A percentile compares a stretch with the other conserved stretches of the same genome.
phyloP scores from a whole-genome alignment of 2,797 vertebrate species.

The Rhynchonycteris naso region DNA sequence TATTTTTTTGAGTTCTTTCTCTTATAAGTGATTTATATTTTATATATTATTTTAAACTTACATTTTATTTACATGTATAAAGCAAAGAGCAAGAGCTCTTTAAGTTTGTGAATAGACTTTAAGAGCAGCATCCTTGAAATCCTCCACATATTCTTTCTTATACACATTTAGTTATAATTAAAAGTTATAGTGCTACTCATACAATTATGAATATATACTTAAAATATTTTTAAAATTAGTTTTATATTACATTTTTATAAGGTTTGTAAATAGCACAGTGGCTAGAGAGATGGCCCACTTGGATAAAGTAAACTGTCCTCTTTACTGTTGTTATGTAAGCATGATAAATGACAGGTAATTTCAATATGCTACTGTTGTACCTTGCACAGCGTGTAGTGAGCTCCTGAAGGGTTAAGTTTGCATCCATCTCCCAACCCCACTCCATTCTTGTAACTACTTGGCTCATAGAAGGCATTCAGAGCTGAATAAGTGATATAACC shows the following conservation, averaged over 20 bases:
- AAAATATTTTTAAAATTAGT: slow-evolving; percentile 46
- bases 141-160: neutral
- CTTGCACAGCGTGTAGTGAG: neutral
- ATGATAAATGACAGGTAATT: neutral
- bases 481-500: neutral
- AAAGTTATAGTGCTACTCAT: neutral
- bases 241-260: neutral
- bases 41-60: neutral
- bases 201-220: neutral
- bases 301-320: neutral
- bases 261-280: neutral
- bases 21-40: slow-evolving; percentile 1
- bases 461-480: neutral
- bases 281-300: neutral
- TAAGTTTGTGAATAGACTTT: neutral
- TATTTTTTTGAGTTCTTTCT: neutral
- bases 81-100: neutral
- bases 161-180: slow-evolving; percentile 4
- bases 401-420: neutral
- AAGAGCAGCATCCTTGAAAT: slow-evolving; percentile 28
- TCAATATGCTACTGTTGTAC: neutral
- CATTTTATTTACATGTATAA: neutral
- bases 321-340: neutral
- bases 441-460: neutral
- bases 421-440: neutral